Percentiles rank a stretch among this genome's conserved stretches.
These are phyloP conservation scores for Plebejus anna DNA, from an alignment of 2,888 invertebrate species.

Conservation along the genomic window DNA sequence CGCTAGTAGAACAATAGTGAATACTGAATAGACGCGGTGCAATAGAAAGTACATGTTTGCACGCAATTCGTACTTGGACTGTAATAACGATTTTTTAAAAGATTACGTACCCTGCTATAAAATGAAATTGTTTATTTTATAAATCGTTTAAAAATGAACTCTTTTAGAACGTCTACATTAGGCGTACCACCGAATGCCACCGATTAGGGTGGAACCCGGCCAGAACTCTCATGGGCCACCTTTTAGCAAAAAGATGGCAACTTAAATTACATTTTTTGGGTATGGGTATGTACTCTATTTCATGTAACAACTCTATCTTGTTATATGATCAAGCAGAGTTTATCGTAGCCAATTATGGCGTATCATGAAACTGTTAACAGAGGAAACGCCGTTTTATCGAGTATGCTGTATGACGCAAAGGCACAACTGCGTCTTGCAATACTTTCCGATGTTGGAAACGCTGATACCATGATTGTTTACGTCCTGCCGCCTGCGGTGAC, in stretches of 20 bases:
- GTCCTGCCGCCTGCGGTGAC: neutral
- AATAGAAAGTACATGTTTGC: slow-evolving; percentile 18
- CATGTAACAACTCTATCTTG: no score
- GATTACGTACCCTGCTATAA: no score
- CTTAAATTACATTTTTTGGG: no score
- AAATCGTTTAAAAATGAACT: no score
- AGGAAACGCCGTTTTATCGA: neutral
- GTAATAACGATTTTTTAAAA: no score
- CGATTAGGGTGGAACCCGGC: no score
- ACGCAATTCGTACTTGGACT: neutral
- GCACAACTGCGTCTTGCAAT: neutral
- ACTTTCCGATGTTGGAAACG: neutral
- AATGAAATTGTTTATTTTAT: no score
- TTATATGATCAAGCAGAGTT: neutral
- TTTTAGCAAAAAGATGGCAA: no score
- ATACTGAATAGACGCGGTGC: neutral
- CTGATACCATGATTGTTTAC: slow-evolving; percentile 10
- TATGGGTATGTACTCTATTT: no score
- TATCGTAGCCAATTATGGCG: neutral
- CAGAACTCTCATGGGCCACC: no score
- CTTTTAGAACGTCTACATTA: no score
- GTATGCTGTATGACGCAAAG: neutral
- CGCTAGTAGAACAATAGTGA: neutral
- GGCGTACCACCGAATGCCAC: no score
- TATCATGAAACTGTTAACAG: neutral